Conservation (phyloP, 2,888 invertebrate species). For the Papilio gigon region DNA sequence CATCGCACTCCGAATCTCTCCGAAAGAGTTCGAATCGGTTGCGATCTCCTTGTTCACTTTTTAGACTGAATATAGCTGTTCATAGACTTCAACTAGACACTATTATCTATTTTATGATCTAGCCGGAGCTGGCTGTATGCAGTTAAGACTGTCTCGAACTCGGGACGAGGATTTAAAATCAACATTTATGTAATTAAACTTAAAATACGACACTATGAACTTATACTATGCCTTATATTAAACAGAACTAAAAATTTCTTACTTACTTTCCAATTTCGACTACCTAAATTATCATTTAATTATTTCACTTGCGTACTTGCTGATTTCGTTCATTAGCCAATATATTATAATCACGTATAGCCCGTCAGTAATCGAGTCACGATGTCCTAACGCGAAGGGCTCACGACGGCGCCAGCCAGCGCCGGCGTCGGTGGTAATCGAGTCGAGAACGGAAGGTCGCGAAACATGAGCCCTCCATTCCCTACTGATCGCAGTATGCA, state of each 20-base stretch:
- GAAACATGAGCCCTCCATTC: conserved; percentile 76
- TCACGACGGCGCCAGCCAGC: conserved; percentile 70
- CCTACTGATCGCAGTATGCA: conserved; percentile 64
- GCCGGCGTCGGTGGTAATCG: conserved; percentile 76
- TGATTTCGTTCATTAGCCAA: conserved; percentile 31
- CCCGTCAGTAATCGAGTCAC: conserved; percentile 59
- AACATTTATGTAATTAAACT: not conserved
- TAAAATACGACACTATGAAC: not conserved
- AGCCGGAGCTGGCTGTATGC: conserved; percentile 12
- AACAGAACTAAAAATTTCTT: too few species aligned
- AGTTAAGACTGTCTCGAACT: not conserved
- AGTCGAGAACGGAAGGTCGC: conserved; percentile 76
- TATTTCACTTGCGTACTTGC: not conserved
- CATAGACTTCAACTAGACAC: not conserved
- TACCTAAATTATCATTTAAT: too few species aligned
- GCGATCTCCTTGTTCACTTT: conserved; percentile 56
- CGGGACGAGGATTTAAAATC: not conserved
- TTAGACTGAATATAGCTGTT: conserved; percentile 49
- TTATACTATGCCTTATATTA: too few species aligned
- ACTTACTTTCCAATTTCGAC: too few species aligned
- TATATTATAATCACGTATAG: conserved; percentile 52
- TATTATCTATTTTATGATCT: conserved; percentile 5
- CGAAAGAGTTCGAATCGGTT: conserved; percentile 61
- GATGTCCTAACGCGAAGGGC: conserved; percentile 59
- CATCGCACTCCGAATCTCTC: conserved; percentile 59